Percentiles rank a stretch among this genome's conserved stretches.
Evolutionary conservation across 2,888 invertebrate species (phyloP).

Genomic region (Stictocephala bisonia): DNA sequence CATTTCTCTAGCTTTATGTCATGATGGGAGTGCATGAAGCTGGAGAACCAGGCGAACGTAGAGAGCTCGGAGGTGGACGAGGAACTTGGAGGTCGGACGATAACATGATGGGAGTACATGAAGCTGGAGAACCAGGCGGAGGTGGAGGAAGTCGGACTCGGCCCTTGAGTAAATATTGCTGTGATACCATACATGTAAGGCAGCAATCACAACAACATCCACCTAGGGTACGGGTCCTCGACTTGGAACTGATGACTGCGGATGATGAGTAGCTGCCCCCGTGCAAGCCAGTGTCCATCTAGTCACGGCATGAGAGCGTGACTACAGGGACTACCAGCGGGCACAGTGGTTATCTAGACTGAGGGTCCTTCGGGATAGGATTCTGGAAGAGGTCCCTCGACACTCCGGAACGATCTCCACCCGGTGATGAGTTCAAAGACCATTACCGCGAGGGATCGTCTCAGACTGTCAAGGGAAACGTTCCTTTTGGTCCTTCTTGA

Average conservation of each 20-base stretch:
- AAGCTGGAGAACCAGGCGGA: neutral
- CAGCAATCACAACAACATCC: slow-evolving; percentile 32
- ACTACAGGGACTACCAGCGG: slow-evolving; percentile 20
- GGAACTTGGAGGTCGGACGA: too few relatives aligned
- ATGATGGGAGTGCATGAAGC: neutral
- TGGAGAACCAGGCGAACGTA: neutral
- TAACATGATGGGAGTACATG: too few relatives aligned
- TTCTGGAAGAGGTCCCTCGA: neutral
- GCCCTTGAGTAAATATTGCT: slow-evolving; percentile 38
- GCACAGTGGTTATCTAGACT: neutral
- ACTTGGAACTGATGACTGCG: too few relatives aligned
- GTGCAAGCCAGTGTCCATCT: slow-evolving; percentile 33
- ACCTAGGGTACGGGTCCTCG: slow-evolving; percentile 3
- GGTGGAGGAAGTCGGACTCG: neutral
- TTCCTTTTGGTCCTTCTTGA: too few relatives aligned
- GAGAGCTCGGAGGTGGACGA: too few relatives aligned
- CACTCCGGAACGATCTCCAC: slow-evolving; percentile 31
- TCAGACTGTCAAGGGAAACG: neutral
- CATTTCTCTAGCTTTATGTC: slow-evolving; percentile 30
- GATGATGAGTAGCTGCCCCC: too few relatives aligned
- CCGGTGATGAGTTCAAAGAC: neutral
- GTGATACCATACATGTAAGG: slow-evolving; percentile 11
- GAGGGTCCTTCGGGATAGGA: neutral
- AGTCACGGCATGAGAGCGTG: slow-evolving; percentile 11
- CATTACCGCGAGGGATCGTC: slow-evolving; percentile 20